A percentile compares a stretch with the other conserved stretches of the same genome.
These are phyloP conservation scores for Jordanella pulchra DNA, from an alignment of 2,797 vertebrate genomes.

Conservation along the genomic window DNA sequence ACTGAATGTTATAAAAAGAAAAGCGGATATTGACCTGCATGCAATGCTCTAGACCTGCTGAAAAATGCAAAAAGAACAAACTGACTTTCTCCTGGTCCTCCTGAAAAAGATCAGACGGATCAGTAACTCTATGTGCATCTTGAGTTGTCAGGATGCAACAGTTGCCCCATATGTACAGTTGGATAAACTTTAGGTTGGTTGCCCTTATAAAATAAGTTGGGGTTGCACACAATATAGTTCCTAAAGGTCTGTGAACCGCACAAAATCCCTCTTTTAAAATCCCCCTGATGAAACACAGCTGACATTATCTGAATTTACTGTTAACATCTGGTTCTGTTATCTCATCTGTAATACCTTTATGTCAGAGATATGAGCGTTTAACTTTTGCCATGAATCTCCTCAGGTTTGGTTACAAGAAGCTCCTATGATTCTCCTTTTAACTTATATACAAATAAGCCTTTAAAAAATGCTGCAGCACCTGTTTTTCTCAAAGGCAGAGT, in stretches of 20 bases:
- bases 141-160: background rate
- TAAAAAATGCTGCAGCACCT: slow-evolving; percentile 59
- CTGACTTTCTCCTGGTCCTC: background rate
- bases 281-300: slow-evolving; percentile 28
- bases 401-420: slow-evolving; percentile 50
- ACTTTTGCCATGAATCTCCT: slow-evolving; percentile 61
- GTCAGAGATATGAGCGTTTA: slow-evolving; percentile 61
- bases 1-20: background rate
- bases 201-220: slow-evolving; percentile 12
- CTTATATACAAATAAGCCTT: slow-evolving; percentile 37
- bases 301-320: slow-evolving; percentile 64
- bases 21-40: background rate
- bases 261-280: slow-evolving; percentile 33
- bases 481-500: slow-evolving; percentile 48
- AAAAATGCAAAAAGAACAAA: background rate
- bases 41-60: background rate
- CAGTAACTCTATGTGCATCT: background rate
- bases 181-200: slow-evolving; percentile 1
- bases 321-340: slow-evolving; percentile 70
- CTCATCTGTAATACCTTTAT: slow-evolving; percentile 64
- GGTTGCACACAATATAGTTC: slow-evolving; percentile 15
- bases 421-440: slow-evolving; percentile 46
- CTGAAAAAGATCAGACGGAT: background rate
- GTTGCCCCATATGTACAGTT: background rate
- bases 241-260: slow-evolving; percentile 17